Conservation (phyloP, 1,140 invertebrate species). For the Idris sp. region DNA sequence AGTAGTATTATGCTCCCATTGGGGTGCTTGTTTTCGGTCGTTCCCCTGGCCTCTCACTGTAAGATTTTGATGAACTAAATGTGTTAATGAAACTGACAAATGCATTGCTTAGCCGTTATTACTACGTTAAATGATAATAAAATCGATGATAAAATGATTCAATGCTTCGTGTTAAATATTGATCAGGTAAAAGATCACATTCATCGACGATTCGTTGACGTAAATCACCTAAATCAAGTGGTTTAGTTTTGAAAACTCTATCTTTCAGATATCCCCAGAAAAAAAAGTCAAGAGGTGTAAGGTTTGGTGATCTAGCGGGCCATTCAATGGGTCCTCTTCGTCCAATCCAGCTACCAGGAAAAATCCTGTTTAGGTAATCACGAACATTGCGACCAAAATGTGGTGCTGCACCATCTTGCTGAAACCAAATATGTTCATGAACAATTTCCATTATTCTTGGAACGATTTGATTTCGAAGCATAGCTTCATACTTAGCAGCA, state of each 20-base stretch:
- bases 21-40: too few species aligned
- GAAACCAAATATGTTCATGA: constrained; percentile 21
- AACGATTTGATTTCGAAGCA: constrained; percentile 55
- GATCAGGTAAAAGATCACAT: neutral
- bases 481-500: constrained; percentile 50
- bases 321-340: constrained; percentile 54
- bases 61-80: too few species aligned
- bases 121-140: too few species aligned
- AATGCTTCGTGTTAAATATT: neutral
- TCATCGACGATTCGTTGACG: constrained; percentile 2
- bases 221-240: constrained; percentile 1
- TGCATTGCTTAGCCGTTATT: too few species aligned
- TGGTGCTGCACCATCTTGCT: constrained; percentile 31
- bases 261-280: constrained; percentile 2
- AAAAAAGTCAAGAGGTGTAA: constrained; percentile 4
- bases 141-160: constrained; percentile 1
- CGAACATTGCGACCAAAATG: constrained; percentile 41
- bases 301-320: constrained; percentile 11
- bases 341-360: constrained; percentile 65
- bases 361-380: constrained; percentile 43
- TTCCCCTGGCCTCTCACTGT: too few species aligned
- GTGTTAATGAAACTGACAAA: too few species aligned
- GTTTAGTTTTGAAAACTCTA: constrained; percentile 7
- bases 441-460: constrained; percentile 21
- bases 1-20: too few species aligned